Conservation (phyloP, 2,888 invertebrate genomes). For the Drosophila rellima region DNA sequence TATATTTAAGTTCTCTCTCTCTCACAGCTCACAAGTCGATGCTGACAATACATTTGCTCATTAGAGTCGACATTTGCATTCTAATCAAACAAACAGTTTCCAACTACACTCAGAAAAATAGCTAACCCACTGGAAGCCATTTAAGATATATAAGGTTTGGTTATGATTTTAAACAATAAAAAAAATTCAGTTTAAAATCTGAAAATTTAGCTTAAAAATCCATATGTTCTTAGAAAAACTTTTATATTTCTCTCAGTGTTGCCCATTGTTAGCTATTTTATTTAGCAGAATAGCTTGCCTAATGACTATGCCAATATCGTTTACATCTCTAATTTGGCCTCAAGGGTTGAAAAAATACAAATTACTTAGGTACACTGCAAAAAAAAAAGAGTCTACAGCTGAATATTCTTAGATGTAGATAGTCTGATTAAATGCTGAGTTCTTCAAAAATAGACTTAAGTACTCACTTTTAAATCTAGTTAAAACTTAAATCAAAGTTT, state of each 20-base stretch:
- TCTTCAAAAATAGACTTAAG: not conserved
- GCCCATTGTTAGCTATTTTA: not conserved
- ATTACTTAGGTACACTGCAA: not conserved
- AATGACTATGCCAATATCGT: not conserved
- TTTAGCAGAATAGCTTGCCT: not conserved
- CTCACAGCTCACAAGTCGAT: slow-evolving; percentile 5
- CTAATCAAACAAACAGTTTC: slow-evolving; percentile 36
- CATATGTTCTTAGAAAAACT: not conserved
- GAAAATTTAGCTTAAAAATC: too few species aligned
- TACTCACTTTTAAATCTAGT: too few species aligned
- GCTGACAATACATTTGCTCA: slow-evolving; percentile 28
- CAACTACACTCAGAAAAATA: slow-evolving; percentile 6
- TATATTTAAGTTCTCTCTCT: slow-evolving; percentile 31
- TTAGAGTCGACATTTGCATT: slow-evolving; percentile 38
- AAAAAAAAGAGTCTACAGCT: not conserved
- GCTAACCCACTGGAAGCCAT: not conserved
- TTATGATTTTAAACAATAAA: not conserved
- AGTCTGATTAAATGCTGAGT: not conserved
- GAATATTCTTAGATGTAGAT: not conserved
- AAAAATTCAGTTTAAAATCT: not conserved
- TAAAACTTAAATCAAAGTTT: not conserved
- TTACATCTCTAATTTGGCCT: not conserved
- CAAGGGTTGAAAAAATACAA: not conserved
- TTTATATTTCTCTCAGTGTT: slow-evolving; percentile 3
- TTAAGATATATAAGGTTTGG: not conserved